Base-by-base conservation (phyloP, 2,888 invertebrate species). In the Onchidella celtica region DNA sequence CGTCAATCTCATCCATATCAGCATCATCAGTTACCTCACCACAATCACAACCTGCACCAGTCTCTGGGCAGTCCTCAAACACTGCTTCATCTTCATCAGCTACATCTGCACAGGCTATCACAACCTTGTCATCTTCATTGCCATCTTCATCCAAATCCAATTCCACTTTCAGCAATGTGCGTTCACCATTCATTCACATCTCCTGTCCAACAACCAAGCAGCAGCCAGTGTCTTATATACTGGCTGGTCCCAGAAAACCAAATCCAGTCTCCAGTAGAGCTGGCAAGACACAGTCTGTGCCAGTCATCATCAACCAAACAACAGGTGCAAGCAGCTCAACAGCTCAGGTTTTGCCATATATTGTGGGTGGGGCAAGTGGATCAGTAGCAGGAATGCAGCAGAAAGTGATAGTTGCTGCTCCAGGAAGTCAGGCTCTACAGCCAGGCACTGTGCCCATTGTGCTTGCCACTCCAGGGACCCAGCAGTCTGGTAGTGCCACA, bases 111-210 rank as follows among this genome's bases (percentile, higher is more conserved):
- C 72, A 61, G 29, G 38, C 66, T 77, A 36, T 34, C 29, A 24
- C 11, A 63, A 1, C 32, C 11, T 32, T 65, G 9, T 59, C 61
- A 66, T 27, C 34, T n/a, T 59, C 69, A 61, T 29, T 40, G 34
- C 55, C 38, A 17, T 72, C 38, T 6, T 14, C 65, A 34, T 72
- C 79, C 1, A 57, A 66, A 66, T 66, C 9, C n/a, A 70, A 47
- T 27, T 47, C 59, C 40, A 72, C 79, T 32, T 72, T 72, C 27
- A 0, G 38, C 40, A 72, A 14, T 72, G 34, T 65, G 40, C 55
- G 66, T 9, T 73, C 79, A 32, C 73, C 79, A 21, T 73, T 34
- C 29, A 72, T 79, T 65, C 78, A 78, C 24, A 73, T 69, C 14
- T 72, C 74, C 11, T 79, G 66, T 29, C 78, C 68, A 21, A 73